Evolutionary conservation across 2,113 vertebrate genomes (phyloP).

Genomic region (Eudorcas thomsonii): DNA sequence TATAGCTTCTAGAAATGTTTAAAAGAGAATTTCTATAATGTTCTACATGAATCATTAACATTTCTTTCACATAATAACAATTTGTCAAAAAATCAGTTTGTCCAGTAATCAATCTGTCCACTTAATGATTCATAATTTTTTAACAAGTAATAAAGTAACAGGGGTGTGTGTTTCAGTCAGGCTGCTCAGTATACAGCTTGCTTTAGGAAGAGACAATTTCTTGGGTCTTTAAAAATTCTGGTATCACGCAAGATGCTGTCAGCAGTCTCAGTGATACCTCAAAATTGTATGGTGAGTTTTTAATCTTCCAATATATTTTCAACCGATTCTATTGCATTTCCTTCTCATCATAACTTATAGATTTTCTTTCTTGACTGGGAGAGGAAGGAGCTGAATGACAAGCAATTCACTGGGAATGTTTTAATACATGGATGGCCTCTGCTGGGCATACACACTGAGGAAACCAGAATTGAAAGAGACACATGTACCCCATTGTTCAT

Average conservation of each 20-base stretch:
- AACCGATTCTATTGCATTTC: neutral
- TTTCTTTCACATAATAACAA: constrained; percentile 34
- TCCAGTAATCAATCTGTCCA: neutral
- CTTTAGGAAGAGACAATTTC: neutral
- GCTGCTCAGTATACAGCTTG: neutral
- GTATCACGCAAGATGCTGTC: neutral
- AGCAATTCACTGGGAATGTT: neutral
- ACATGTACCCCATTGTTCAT: no score
- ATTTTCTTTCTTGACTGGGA: neutral
- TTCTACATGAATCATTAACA: neutral
- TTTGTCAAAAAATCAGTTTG: constrained; percentile 1
- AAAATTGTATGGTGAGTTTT: neutral
- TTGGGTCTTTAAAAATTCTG: neutral
- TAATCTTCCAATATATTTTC: constrained; percentile 13
- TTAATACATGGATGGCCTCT: neutral
- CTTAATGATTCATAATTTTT: constrained; percentile 1
- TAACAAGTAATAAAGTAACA: neutral
- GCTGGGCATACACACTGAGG: no score
- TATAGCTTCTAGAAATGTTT: constrained; percentile 30
- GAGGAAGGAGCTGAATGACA: neutral
- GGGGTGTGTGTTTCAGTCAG: neutral
- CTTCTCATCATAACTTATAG: neutral
- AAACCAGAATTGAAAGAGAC: no score
- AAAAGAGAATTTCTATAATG: neutral
- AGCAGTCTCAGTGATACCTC: neutral